Conservation (phyloP, 2,113 vertebrate genomes). For the Suncus etruscus region DNA sequence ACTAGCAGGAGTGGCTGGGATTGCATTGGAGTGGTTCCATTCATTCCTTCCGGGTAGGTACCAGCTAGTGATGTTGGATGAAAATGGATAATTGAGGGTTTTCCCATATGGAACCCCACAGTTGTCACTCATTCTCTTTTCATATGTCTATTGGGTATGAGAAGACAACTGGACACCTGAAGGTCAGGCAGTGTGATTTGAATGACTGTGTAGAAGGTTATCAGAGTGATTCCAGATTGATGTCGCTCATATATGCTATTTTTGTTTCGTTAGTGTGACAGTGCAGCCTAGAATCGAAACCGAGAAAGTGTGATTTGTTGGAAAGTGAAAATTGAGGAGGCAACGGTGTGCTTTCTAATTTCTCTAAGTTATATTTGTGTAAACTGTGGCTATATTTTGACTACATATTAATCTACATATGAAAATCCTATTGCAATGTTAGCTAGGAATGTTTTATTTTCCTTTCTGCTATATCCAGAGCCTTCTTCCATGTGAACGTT, state of each 20-base stretch:
- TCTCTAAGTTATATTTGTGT: slow-evolving; percentile 52
- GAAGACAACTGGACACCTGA: slow-evolving; percentile 56
- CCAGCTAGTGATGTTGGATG: slow-evolving; percentile 78
- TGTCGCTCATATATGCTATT: slow-evolving; percentile 31
- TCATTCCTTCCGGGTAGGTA: slow-evolving; percentile 85
- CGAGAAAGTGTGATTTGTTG: slow-evolving; percentile 64
- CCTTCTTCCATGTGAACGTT: slow-evolving; percentile 53
- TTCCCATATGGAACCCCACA: slow-evolving; percentile 62
- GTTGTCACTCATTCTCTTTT: slow-evolving; percentile 58
- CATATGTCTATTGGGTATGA: slow-evolving; percentile 54
- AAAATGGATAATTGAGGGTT: slow-evolving; percentile 72
- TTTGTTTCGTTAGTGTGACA: slow-evolving; percentile 60
- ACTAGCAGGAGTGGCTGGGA: slow-evolving; percentile 84
- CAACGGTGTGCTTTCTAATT: slow-evolving; percentile 58
- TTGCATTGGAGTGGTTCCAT: slow-evolving; percentile 83
- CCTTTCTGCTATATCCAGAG: slow-evolving; percentile 21
- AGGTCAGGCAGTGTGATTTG: slow-evolving; percentile 72
- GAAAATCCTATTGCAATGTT: slow-evolving; percentile 41
- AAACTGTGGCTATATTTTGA: slow-evolving; percentile 57
- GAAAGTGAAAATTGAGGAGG: slow-evolving; percentile 54
- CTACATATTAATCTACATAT: slow-evolving; percentile 17
- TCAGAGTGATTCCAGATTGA: slow-evolving; percentile 58
- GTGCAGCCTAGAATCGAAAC: slow-evolving; percentile 64
- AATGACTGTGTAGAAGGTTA: slow-evolving; percentile 59
- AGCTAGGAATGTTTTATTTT: slow-evolving; percentile 59